Percentiles rank a stretch among this genome's conserved stretches.
These are phyloP conservation scores for Scelioninae gen. 1 DNA, from an alignment of 2,888 invertebrate genomes.

Conservation along the genomic window DNA sequence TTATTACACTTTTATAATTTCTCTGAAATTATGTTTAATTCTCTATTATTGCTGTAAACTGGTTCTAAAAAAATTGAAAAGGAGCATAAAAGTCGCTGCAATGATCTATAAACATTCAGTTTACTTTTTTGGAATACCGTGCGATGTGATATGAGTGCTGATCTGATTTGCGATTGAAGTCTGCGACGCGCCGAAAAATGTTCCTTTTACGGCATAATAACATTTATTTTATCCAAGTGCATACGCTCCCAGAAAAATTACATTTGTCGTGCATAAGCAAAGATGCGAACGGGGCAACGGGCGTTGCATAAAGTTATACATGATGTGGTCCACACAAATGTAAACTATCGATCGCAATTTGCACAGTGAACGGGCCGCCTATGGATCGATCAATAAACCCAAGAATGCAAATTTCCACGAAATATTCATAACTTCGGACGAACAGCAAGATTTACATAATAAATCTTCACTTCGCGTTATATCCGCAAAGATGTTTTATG, in stretches of 20 bases:
- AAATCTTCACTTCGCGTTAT: constrained; percentile 19
- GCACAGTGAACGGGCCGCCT: constrained; percentile 16
- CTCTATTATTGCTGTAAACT: no score
- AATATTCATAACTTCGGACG: constrained; percentile 19
- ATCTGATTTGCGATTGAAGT: constrained; percentile 16
- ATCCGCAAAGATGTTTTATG: constrained; percentile 19
- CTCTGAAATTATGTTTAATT: no score
- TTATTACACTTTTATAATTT: no score
- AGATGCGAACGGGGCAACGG: constrained; percentile 32
- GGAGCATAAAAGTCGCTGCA: no score
- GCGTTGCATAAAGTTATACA: constrained; percentile 33
- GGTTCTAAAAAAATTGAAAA: no score
- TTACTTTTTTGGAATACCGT: no score
- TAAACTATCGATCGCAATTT: constrained; percentile 42
- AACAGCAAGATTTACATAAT: constrained; percentile 17
- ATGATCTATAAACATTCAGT: no score
- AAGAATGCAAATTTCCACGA: constrained; percentile 36
- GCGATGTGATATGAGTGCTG: background rate
- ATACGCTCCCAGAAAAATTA: constrained; percentile 33
- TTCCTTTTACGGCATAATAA: constrained; percentile 2
- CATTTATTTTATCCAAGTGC: constrained; percentile 2
- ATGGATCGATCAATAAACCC: constrained; percentile 41
- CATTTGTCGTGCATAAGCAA: constrained; percentile 24
- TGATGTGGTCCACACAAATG: constrained; percentile 24
- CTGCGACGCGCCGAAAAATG: constrained; percentile 12